Base-by-base conservation (phyloP, 1,140 invertebrate genomes). In the Lutraria rhynchaena region DNA sequence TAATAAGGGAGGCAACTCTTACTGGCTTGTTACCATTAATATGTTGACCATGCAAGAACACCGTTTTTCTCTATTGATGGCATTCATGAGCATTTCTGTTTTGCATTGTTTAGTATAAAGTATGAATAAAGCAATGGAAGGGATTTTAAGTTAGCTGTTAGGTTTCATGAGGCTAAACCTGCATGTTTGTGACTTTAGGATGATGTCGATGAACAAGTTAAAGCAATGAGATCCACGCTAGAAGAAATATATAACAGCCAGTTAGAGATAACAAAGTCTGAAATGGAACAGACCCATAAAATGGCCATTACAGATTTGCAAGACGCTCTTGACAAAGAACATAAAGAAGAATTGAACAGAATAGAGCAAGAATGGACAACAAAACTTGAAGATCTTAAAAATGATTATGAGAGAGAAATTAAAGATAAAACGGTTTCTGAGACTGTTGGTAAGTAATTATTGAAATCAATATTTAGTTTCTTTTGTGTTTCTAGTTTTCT, bases 171-270 rank as follows among this genome's bases (percentile, higher is more conserved):
- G 44, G 44, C 9, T 46, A 11, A 19, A 46, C 7, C 7, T 11
- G 7, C 19, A 4, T 53, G 58, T 61, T 61, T 7, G n/a, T 67
- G 33, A 78, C 35, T 70, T 22, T 53, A 91, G 90, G 84, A 87
- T 51, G 89, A 91, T 24, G 51, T 87, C 2, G 84, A 87, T 31
- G 80, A 87, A 17, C 87, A 90, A 77, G 74, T 90, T 41, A 84
- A 87, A 55, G 86, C 87, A 5, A 84, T 90, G 84, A 76, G 82
- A 29, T 33, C 87, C 70, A 87, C 88, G 11, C 57, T 89, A 63
- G 89, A 91, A 69, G 88, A 90, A 80, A 81, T 90, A 7, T 87
- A 91, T 78, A 75, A 61, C 17, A 85, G 85, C 61, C 86, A 87
- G 41, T 15, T 85, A 19, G 83, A 88, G 31, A 51, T 91, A 17